Conservation (phyloP, 2,113 vertebrate genomes). For the Apteryx mantelli region DNA sequence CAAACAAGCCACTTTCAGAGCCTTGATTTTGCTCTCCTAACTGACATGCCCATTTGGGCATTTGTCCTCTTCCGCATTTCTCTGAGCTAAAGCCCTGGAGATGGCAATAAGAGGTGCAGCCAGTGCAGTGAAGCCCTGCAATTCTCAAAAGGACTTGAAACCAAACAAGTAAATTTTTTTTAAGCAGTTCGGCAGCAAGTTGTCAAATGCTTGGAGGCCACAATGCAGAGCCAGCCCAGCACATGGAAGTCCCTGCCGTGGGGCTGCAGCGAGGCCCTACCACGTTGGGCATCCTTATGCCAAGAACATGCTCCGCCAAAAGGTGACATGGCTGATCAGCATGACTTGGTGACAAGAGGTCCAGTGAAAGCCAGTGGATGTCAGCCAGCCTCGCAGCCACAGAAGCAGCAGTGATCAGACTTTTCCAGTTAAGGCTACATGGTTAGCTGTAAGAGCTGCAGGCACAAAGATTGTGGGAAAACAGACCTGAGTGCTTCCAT, state of each 20-base stretch:
- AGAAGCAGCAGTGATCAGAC: neutral
- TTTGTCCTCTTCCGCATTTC: neutral
- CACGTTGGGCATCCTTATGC: neutral
- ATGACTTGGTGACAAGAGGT: neutral
- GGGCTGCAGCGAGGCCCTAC: too few relatives aligned
- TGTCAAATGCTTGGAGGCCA: neutral
- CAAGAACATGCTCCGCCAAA: accelerated
- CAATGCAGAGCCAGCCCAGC: neutral
- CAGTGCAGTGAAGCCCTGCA: neutral
- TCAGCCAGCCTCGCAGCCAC: neutral
- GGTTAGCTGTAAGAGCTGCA: neutral
- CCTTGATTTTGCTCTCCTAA: neutral
- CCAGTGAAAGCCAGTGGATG: accelerated
- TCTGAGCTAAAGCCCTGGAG: neutral
- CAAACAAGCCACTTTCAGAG: neutral
- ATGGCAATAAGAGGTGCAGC: neutral
- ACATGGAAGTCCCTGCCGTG: too few relatives aligned
- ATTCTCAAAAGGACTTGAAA: neutral
- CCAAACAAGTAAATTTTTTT: neutral
- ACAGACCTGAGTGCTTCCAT: accelerated
- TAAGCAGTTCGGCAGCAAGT: neutral
- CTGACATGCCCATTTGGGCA: neutral
- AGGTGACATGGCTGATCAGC: neutral
- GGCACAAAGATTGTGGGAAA: accelerated
- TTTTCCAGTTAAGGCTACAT: accelerated